Evolutionary conservation across 1,140 invertebrate genomes (phyloP).

Genomic region (Bradynema listronoti): DNA sequence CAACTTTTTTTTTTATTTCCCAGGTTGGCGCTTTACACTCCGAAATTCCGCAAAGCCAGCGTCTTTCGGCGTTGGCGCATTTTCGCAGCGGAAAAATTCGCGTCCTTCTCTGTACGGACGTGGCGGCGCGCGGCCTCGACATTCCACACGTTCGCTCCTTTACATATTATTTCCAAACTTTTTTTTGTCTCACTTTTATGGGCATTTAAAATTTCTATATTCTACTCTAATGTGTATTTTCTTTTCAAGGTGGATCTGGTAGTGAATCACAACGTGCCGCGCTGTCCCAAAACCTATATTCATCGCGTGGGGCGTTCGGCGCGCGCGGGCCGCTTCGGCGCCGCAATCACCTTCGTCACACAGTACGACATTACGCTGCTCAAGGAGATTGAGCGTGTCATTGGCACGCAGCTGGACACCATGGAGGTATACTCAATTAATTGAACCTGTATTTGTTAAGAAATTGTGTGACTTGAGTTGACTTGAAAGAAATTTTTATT

Average conservation of each 20-base stretch:
- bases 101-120: slow-evolving; percentile 43
- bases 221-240: neutral
- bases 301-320: slow-evolving; percentile 53
- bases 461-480: no score
- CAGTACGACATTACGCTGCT: slow-evolving; percentile 81
- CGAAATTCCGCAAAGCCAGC: slow-evolving; percentile 37
- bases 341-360: slow-evolving; percentile 78
- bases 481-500: no score
- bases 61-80: slow-evolving; percentile 17
- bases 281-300: slow-evolving; percentile 50
- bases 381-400: slow-evolving; percentile 71
- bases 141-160: slow-evolving; percentile 44
- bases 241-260: slow-evolving; percentile 54
- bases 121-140: slow-evolving; percentile 59
- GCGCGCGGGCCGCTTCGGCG: slow-evolving; percentile 57
- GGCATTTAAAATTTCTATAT: slow-evolving; percentile 7
- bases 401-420: slow-evolving; percentile 71
- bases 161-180: slow-evolving; percentile 12
- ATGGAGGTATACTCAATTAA: no score
- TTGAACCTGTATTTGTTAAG: no score
- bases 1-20: no score
- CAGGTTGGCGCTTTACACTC: slow-evolving; percentile 53
- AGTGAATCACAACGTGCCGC: slow-evolving; percentile 52
- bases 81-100: slow-evolving; percentile 38
- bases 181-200: neutral